A percentile compares a stretch with the other conserved stretches of the same genome.
phyloP scores from a whole-genome alignment of 2,797 vertebrate species.

The Lophotriccus pileatus region DNA sequence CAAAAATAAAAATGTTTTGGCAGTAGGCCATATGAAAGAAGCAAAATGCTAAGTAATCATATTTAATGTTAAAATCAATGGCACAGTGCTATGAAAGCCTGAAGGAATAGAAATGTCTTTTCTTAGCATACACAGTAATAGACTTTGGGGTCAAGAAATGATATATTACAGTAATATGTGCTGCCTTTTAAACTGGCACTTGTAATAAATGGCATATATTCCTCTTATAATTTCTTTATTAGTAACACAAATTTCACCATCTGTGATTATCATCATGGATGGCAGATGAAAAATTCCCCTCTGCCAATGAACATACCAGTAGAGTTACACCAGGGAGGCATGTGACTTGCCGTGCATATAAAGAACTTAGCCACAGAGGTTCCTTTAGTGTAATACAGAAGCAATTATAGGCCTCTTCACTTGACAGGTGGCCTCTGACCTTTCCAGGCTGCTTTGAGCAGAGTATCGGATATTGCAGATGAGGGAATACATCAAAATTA shows the following conservation, averaged over 20 bases:
- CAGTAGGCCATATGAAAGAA: slow-evolving; percentile 29
- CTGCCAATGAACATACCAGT: not conserved
- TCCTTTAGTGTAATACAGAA: not conserved
- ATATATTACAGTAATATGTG: slow-evolving; percentile 37
- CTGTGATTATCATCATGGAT: slow-evolving; percentile 16
- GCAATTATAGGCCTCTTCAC: not conserved
- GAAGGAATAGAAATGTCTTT: slow-evolving; percentile 53
- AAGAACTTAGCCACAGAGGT: not conserved
- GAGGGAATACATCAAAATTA: slow-evolving; percentile 26
- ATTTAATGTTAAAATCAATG: slow-evolving; percentile 69
- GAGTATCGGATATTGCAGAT: not conserved
- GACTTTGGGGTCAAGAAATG: slow-evolving; percentile 32
- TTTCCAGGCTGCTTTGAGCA: not conserved
- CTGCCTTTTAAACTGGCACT: slow-evolving; percentile 44
- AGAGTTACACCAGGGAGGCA: not conserved
- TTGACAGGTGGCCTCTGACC: not conserved
- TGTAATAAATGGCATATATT: slow-evolving; percentile 31
- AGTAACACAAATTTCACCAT: slow-evolving; percentile 51
- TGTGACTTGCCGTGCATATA: rapidly evolving
- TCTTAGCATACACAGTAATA: slow-evolving; percentile 8
- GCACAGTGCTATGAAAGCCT: slow-evolving; percentile 32
- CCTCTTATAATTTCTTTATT: slow-evolving; percentile 48
- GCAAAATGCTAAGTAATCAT: slow-evolving; percentile 68
- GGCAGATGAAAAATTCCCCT: slow-evolving; percentile 15
- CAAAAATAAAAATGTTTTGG: slow-evolving; percentile 54